These are phyloP conservation scores for Salpingus planirostris DNA, from an alignment of 2,888 invertebrate genomes.

Conservation along the genomic window DNA sequence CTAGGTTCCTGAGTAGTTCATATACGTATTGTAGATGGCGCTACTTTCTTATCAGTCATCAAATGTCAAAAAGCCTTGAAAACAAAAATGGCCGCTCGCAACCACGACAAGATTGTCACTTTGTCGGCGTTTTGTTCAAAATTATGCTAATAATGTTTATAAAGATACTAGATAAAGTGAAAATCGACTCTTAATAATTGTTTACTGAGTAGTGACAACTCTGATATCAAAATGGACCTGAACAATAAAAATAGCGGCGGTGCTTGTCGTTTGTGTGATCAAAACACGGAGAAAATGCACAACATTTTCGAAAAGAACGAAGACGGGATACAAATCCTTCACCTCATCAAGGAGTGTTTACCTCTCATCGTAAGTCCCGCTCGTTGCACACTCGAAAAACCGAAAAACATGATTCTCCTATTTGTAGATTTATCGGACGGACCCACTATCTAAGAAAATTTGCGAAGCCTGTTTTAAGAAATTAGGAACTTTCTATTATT, in stretches of 20 bases:
- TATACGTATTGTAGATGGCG: too few relatives aligned
- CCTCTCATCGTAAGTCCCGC: slow-evolving; percentile 36
- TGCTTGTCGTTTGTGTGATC: slow-evolving; percentile 38
- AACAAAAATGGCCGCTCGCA: slow-evolving; percentile 32
- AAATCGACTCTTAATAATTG: slow-evolving; percentile 1
- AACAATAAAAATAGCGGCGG: too few relatives aligned
- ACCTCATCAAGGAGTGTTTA: slow-evolving; percentile 37
- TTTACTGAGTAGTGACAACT: too few relatives aligned
- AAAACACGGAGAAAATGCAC: slow-evolving; percentile 31
- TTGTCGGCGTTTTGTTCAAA: slow-evolving; percentile 30
- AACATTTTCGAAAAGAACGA: slow-evolving; percentile 38
- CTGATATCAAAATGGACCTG: too few relatives aligned
- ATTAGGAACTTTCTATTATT: slow-evolving; percentile 28
- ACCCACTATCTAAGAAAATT: slow-evolving; percentile 38
- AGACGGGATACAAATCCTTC: slow-evolving; percentile 36
- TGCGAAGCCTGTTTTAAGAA: slow-evolving; percentile 35
- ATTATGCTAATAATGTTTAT: slow-evolving; percentile 5
- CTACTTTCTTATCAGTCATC: too few relatives aligned
- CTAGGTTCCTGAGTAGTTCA: too few relatives aligned
- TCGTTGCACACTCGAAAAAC: slow-evolving; percentile 2
- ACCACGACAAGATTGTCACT: slow-evolving; percentile 23
- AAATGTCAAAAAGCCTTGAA: too few relatives aligned
- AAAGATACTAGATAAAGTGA: slow-evolving; percentile 10
- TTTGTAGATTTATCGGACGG: slow-evolving; percentile 38
- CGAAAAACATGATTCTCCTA: slow-evolving; percentile 2